Base-by-base conservation (phyloP, 2,797 vertebrate genomes). In the Corythornis leucogaster region DNA sequence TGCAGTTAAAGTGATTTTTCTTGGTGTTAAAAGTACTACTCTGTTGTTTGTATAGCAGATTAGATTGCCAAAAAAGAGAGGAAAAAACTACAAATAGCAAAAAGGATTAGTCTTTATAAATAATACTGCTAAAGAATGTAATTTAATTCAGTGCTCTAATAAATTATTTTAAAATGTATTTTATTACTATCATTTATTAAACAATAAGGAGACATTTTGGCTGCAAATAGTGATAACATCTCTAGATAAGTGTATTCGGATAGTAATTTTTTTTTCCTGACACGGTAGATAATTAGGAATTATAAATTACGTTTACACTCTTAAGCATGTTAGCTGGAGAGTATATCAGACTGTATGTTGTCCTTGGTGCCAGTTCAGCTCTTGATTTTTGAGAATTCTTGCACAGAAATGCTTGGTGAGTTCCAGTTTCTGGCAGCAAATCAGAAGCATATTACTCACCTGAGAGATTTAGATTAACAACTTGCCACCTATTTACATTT, bases 171-270 rank as follows among this genome's bases (percentile, higher is more conserved):
- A 77, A 94, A 95, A 96, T 94, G 62, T 95, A 73, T 95, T 96
- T 96, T 95, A 96, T 97, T 76, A 81, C 74, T 64, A 80, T 84
- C 82, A 95, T 95, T 96, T 96, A 94, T 97, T 97, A 96, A 96
- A 95, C 76, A 93, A 85, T 88, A 94, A 95, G 92, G 94, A 96
- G 82, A 95, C 95, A 93, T 96, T 96, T 94, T 89, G 93, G 82
- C 77, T 96, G 31, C 88, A 85, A 93, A 96, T 93, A 87, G 26
- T 95, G 91, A 95, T 96, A 96, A 85, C 46, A 93, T 94, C 89
- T 94, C 55, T 85, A 62, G 68, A 96, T 70, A 86, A 83, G 78
- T 88, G 59, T 87, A 87, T 90, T 93, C 91, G 79, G 67, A 82
- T 63, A 93, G 90, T 89, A 0, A 50, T 91, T 92, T 90, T 78